Conservation (phyloP, 1,140 invertebrate species). For the Tetragnatha versicolor region DNA sequence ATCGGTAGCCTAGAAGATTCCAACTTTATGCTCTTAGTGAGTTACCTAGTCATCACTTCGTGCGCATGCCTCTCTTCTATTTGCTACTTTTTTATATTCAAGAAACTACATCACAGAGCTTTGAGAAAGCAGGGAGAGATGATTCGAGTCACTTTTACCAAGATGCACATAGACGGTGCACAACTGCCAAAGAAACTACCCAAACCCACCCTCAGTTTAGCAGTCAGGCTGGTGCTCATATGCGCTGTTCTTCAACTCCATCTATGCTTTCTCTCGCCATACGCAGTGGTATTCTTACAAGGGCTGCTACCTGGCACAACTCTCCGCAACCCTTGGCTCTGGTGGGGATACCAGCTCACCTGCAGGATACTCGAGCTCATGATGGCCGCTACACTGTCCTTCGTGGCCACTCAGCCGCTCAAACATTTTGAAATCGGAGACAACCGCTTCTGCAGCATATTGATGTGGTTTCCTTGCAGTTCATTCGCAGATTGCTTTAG, state of each 20-base stretch:
- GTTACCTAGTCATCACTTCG: constrained; percentile 72
- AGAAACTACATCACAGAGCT: constrained; percentile 64
- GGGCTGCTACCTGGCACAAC: constrained; percentile 63
- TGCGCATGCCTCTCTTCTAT: constrained; percentile 79
- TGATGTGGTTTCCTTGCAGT: constrained; percentile 43
- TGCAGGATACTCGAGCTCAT: constrained; percentile 82
- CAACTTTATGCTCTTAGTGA: constrained; percentile 60
- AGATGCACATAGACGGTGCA: constrained; percentile 60
- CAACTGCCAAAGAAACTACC: constrained; percentile 59
- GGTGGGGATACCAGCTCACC: constrained; percentile 87
- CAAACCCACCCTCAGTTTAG: constrained; percentile 71
- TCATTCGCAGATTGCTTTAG: constrained; percentile 42
- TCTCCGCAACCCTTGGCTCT: constrained; percentile 74
- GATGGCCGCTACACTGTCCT: constrained; percentile 81
- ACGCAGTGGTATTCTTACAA: constrained; percentile 73
- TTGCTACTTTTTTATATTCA: constrained; percentile 84
- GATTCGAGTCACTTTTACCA: constrained; percentile 62
- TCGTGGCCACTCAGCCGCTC: constrained; percentile 74
- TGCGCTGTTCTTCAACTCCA: constrained; percentile 82
- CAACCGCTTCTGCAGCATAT: constrained; percentile 1
- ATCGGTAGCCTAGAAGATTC: constrained; percentile 61
- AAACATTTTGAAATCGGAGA: constrained; percentile 51
- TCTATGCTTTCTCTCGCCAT: constrained; percentile 81
- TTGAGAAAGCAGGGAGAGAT: constrained; percentile 64
- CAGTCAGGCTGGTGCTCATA: constrained; percentile 84